Evolutionary conservation across 2,888 invertebrate genomes (phyloP).

Genomic region (Drosophila nr. perissopoda): DNA sequence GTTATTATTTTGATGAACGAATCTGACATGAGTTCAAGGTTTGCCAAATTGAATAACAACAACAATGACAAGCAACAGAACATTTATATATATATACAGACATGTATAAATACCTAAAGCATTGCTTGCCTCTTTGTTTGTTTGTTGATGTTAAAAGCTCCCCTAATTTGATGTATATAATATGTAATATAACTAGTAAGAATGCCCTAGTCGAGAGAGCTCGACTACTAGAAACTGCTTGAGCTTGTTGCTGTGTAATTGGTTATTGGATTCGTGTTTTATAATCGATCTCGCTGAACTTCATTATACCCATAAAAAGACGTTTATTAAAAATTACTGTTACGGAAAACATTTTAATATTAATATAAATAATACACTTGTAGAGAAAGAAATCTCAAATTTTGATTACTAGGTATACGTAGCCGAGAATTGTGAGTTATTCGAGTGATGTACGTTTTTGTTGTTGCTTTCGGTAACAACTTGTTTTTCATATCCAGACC

Average conservation of each 20-base stretch:
- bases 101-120: not conserved
- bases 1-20: constrained; percentile 19
- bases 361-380: not conserved
- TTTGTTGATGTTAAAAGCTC: not conserved
- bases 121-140: not conserved
- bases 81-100: not conserved
- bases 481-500: not conserved
- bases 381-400: too few relatives aligned
- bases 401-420: not conserved
- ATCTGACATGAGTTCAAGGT: constrained; percentile 29
- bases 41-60: constrained; percentile 4
- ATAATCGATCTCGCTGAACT: not conserved
- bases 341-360: not conserved
- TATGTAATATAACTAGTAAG: not conserved
- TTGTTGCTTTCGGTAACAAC: not conserved
- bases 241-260: not conserved
- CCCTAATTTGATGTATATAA: not conserved
- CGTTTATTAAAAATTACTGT: not conserved
- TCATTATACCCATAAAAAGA: not conserved
- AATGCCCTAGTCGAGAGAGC: not conserved
- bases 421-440: too few relatives aligned
- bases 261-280: not conserved
- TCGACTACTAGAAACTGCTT: not conserved
- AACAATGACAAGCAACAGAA: constrained; percentile 12
- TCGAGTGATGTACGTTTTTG: not conserved